Conservation (phyloP, 2,797 vertebrate species). For the Craterocephalus amniculus region DNA sequence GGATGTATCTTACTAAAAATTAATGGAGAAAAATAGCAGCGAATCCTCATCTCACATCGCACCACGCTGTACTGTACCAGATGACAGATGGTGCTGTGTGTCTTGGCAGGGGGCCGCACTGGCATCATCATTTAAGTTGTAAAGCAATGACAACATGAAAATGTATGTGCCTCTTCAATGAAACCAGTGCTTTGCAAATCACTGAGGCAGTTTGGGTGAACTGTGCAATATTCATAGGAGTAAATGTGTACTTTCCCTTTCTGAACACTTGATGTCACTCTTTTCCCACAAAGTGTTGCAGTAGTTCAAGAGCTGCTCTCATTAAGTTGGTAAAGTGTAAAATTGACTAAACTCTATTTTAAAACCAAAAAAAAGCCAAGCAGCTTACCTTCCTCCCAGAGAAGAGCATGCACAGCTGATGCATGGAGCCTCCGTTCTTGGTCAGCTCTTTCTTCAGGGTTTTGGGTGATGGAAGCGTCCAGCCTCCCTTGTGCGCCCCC, state of each 20-base stretch:
- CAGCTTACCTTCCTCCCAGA: slow-evolving; percentile 90
- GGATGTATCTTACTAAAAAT: neutral
- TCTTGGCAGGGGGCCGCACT: neutral
- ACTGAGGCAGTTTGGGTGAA: neutral
- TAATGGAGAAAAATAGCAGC: neutral
- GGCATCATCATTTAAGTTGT: neutral
- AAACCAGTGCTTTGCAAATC: neutral
- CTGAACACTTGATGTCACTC: slow-evolving; percentile 71
- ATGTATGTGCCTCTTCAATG: neutral
- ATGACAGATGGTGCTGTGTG: neutral
- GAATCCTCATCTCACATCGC: neutral
- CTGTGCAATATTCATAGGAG: neutral
- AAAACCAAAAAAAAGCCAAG: slow-evolving; percentile 3
- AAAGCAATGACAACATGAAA: neutral
- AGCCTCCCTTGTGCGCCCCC: slow-evolving; percentile 74
- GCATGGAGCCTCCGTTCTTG: slow-evolving; percentile 93
- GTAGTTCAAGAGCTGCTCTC: neutral
- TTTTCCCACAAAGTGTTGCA: slow-evolving; percentile 46
- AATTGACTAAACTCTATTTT: neutral
- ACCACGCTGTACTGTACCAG: neutral
- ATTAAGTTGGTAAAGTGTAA: neutral
- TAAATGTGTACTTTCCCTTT: slow-evolving; percentile 37
- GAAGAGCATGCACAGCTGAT: slow-evolving; percentile 94
- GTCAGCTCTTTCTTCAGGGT: slow-evolving; percentile 94
- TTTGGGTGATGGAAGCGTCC: slow-evolving; percentile 92